phyloP scores from a whole-genome alignment of 2,888 invertebrate species.

The Chirona hameri region DNA sequence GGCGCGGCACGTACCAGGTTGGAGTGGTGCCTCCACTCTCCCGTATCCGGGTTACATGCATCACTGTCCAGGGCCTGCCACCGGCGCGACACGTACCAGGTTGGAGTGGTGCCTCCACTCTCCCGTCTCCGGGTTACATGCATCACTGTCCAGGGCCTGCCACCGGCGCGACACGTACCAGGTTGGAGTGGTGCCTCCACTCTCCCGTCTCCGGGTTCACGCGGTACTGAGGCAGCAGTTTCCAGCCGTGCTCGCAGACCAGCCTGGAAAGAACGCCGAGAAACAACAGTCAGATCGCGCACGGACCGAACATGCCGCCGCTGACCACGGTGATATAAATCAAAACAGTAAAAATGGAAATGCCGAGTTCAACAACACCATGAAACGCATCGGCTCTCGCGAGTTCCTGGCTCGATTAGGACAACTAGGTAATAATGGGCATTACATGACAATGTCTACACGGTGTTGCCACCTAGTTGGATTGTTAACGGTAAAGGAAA shows the following conservation, averaged over 20 bases:
- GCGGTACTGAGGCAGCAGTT: conserved; percentile 78
- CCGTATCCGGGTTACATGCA: conserved; percentile 78
- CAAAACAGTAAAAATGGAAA: no score
- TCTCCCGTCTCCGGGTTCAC: conserved; percentile 85
- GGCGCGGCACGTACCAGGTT: conserved; percentile 55
- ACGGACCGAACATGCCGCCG: not conserved
- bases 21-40: conserved; percentile 82
- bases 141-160: conserved; percentile 63
- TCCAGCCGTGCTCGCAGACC: conserved; percentile 84
- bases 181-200: conserved; percentile 79
- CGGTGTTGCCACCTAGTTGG: no score
- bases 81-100: conserved; percentile 49
- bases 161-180: conserved; percentile 47
- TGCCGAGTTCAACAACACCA: no score
- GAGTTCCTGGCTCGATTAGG: no score
- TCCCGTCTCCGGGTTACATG: conserved; percentile 77
- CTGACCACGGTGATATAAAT: no score
- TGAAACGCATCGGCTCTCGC: no score
- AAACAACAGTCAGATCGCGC: not conserved
- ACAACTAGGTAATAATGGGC: no score
- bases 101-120: conserved; percentile 85
- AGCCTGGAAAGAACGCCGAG: conserved; percentile 53
- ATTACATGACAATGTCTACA: no score
- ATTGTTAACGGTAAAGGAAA: no score
- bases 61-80: conserved; percentile 60